phyloP scores from a whole-genome alignment of 92 coral and sea anemone genomes.

The Galaxea fascicularis region DNA sequence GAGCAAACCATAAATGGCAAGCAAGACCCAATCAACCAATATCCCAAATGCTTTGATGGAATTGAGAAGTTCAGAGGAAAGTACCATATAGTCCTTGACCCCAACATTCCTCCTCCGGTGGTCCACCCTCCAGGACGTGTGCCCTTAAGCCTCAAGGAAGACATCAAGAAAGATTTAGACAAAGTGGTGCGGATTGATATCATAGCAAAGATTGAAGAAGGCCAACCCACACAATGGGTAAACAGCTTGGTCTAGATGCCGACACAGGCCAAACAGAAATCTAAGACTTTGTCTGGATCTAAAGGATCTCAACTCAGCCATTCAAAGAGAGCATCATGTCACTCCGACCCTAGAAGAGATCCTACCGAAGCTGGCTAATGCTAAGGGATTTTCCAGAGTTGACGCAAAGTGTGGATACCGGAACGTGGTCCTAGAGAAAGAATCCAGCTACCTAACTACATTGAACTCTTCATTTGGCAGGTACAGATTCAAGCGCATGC shows the following conservation, averaged over 20 bases:
- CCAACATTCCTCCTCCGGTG: conserved; percentile 53
- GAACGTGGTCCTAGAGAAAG: conserved; percentile 50
- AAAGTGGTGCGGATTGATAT: conserved; percentile 24
- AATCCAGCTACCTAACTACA: conserved; percentile 47
- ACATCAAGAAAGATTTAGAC: conserved; percentile 44
- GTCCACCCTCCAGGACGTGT: conserved; percentile 63
- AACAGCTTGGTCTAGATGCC: conserved; percentile 62
- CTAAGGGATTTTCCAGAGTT: conserved; percentile 48
- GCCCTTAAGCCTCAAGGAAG: conserved; percentile 59
- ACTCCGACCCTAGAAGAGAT: conserved; percentile 57
- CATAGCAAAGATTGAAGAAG: conserved; percentile 51
- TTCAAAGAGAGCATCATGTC: conserved; percentile 60
- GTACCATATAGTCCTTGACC: conserved; percentile 65
- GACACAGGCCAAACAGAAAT: conserved; percentile 51
- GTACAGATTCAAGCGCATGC: conserved; percentile 51
- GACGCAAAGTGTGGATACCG: conserved; percentile 66
- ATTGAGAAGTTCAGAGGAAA: conserved; percentile 40
- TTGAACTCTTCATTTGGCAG: conserved; percentile 66
- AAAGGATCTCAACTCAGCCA: conserved; percentile 56
- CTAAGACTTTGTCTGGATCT: conserved; percentile 62
- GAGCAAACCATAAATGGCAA: conserved; percentile 29
- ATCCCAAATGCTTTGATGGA: not conserved
- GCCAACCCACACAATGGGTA: conserved; percentile 60
- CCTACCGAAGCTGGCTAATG: conserved; percentile 40
- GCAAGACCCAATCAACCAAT: conserved; percentile 15